Evolutionary conservation across 2,113 vertebrate species (phyloP).

Genomic region (Oceanodroma tethys): DNA sequence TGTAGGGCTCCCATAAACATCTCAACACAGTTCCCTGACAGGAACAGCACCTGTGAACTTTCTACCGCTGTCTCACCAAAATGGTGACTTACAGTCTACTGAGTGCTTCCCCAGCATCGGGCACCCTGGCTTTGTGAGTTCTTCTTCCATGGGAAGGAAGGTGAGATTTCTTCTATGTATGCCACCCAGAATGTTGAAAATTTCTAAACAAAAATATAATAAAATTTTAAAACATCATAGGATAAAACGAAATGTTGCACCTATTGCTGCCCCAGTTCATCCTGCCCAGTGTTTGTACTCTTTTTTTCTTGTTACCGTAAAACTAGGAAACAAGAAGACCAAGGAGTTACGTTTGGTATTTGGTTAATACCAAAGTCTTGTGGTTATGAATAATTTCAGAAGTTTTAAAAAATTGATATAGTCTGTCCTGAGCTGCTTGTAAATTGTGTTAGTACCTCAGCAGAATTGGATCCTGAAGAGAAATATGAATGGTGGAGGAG

Average conservation of each 20-base stretch:
- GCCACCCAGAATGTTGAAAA: neutral
- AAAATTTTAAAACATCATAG: neutral
- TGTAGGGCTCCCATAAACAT: neutral
- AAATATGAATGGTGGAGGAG: neutral
- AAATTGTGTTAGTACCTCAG: neutral
- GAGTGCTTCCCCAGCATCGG: neutral
- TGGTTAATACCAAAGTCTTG: neutral
- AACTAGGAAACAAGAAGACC: neutral
- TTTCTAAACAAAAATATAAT: neutral
- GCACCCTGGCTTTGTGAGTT: neutral
- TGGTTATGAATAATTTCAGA: neutral
- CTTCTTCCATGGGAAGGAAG: neutral
- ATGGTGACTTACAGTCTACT: neutral
- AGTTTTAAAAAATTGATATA: neutral
- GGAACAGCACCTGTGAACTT: neutral
- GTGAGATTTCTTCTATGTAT: neutral
- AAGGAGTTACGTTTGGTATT: neutral
- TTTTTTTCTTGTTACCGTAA: neutral
- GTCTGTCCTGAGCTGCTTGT: neutral
- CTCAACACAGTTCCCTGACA: neutral
- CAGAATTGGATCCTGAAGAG: neutral
- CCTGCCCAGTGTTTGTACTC: neutral
- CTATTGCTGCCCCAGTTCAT: neutral
- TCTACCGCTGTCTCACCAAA: neutral
- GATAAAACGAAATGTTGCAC: neutral